phyloP scores from a whole-genome alignment of 2,888 invertebrate species.

The Nematopogon swammerdamellus region DNA sequence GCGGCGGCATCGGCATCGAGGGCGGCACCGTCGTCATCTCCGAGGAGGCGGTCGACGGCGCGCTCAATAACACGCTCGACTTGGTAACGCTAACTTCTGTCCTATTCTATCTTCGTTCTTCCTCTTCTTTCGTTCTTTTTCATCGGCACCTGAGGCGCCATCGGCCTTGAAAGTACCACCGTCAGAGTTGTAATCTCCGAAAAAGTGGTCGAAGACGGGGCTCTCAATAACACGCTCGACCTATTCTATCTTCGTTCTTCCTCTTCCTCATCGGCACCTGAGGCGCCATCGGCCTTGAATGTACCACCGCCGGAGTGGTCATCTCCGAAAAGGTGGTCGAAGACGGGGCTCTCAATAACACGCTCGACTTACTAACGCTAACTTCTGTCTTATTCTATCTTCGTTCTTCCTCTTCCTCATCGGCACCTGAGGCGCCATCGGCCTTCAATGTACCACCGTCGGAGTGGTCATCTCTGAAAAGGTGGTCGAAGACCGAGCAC shows the following conservation, averaged over 20 bases:
- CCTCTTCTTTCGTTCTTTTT: neutral
- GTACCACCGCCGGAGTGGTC: slow-evolving; percentile 92
- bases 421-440: too few species aligned
- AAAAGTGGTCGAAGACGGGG: too few species aligned
- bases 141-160: too few species aligned
- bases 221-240: too few species aligned
- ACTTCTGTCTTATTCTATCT: neutral
- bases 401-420: neutral
- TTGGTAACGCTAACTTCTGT: slow-evolving; percentile 66
- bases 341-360: slow-evolving; percentile 80
- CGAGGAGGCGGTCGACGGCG: slow-evolving; percentile 87
- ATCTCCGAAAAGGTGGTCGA: slow-evolving; percentile 90
- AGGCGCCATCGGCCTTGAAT: slow-evolving; percentile 89
- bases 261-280: slow-evolving; percentile 94
- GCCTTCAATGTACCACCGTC: too few species aligned
- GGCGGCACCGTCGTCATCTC: slow-evolving; percentile 93
- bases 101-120: neutral
- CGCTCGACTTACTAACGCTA: slow-evolving; percentile 78
- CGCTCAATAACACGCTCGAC: slow-evolving; percentile 76
- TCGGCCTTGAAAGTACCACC: too few species aligned
- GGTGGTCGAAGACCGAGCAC: too few species aligned
- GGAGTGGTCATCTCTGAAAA: too few species aligned
- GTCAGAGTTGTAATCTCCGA: too few species aligned
- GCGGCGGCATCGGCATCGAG: slow-evolving; percentile 90
- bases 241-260: too few species aligned